Evolutionary conservation across 1,140 invertebrate genomes (phyloP), one percentile per base, ranked within the genome.

Genomic region (Arion vulgaris): DNA sequence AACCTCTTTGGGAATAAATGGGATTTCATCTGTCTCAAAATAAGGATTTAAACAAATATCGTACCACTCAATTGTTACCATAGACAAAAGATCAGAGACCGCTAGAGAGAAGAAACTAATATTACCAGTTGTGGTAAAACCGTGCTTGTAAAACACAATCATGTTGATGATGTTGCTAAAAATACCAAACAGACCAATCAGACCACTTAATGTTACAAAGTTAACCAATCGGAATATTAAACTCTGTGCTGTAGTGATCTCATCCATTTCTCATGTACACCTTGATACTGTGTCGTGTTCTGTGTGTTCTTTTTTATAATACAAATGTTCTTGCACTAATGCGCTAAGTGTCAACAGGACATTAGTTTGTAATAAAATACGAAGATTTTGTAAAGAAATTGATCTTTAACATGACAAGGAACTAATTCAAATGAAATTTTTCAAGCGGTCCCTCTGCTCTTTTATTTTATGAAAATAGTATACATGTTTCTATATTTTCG

Each of bases 71-170:
- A 79, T 17, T 2, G 76, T 38, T 0, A 79, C 41, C 1, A 79
- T 9, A 38, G 57, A 23, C 32, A 1, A 9, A 1, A 79, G 51
- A 38, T 79, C 76, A 7, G 76, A 79, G 23, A 79, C 32, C 2
- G 53, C 4, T 0, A 79, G 4, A 15, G 32, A 53, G 32, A 62
- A 68, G 4, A 66, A 41, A n/a, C 76, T 68, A n/a, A 78, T 53
- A 62, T 78, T 79, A 4, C 66, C 28, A 1, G 76, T 39, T 32
- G 66, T 36, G 17, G 1, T 62, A 57, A 79, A n/a, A 26, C 76
- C 76, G 17, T 53, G 51, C 34, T 79, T 79, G 17, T 4, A 17
- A 17, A 66, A 68, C 9, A 68, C 36, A 1, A 38, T n/a, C 7
- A 79, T 68, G 32, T 66, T 79, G 4, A 66, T 62, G 4, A 68